Evolutionary conservation across 92 coral and sea anemone genomes (phyloP), one percentile per base, ranked within the genome.

Genomic region (Galaxea fascicularis): DNA sequence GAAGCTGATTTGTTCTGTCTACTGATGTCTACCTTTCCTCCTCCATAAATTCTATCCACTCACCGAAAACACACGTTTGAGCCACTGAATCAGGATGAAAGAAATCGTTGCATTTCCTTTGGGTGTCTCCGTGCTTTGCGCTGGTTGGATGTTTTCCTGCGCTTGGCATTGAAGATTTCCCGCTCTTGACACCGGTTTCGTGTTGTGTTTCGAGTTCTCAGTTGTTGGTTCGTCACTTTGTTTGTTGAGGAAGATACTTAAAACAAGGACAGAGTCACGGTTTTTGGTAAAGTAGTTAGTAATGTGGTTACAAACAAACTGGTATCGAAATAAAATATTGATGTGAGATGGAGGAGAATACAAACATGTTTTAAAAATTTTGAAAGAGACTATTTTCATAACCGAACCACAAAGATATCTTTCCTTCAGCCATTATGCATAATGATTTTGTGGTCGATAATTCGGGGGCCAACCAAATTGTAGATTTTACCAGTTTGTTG

Each of bases 231-330:
- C 21, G 20, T 53, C 4, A 17, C 58, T 3, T 18, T 53, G 58
- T 0, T 53, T 53, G 58, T 11, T 4, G 4, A 3, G 54, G 54
- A 49, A 14, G 54, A 15, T 49, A 1, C 10, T 15, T 3, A n/a
- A 49, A 49, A 49, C 17, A 5, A 60, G 66, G 66, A 24, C 12
- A 60, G 66, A 60, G 66, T 60, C 66, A 60, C 65, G 29, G 10
- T 60, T 60, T 60, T 60, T 15, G 4, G 63, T 57, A 22, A 21
- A 5, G 66, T 11, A 29, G 29, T 60, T 24, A 2, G 66, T 60
- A 21, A 60, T 60, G 66, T 60, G 66, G 64, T 5, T 21, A 10
- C 66, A 60, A 60, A 60, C 66, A 60, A 60, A 60, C 66, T 21
- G 66, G 66, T 60, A 21, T 60, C 25, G 0, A 1, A 28, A 60